These are phyloP conservation scores for Bombus balteatus DNA, from an alignment of 1,140 invertebrate species.

Conservation along the genomic window DNA sequence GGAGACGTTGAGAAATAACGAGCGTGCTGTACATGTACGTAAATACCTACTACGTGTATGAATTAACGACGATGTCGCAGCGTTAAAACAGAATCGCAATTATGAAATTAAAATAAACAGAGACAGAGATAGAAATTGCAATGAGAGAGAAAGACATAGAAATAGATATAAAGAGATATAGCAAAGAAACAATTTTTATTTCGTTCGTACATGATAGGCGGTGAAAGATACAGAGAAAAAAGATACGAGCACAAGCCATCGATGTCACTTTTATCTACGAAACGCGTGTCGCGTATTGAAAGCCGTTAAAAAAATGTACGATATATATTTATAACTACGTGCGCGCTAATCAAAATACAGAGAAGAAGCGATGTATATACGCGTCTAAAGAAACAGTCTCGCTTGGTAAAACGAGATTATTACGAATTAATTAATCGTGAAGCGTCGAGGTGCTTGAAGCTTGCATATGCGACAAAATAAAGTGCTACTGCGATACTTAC, in stretches of 20 bases:
- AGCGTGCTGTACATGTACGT: neutral
- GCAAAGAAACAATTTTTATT: constrained; percentile 48
- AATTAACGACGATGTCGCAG: neutral
- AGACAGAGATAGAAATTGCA: constrained; percentile 17
- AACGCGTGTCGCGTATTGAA: constrained; percentile 17
- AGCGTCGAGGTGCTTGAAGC: constrained; percentile 57
- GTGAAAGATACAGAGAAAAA: constrained; percentile 47
- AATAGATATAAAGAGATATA: constrained; percentile 28
- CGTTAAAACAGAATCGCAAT: constrained; percentile 7
- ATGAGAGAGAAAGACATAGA: constrained; percentile 34
- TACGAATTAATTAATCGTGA: constrained; percentile 35
- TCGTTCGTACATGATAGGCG: constrained; percentile 48
- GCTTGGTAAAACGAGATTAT: neutral
- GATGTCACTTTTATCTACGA: constrained; percentile 17
- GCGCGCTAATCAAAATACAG: constrained; percentile 32
- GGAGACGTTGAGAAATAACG: too few species aligned
- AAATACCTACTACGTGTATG: neutral
- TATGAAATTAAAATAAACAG: constrained; percentile 16
- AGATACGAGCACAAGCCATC: constrained; percentile 39
- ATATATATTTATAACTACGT: constrained; percentile 10
- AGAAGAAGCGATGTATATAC: constrained; percentile 18
- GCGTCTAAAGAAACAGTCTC: constrained; percentile 22
- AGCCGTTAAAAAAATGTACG: constrained; percentile 16
- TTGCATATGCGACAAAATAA: constrained; percentile 68
- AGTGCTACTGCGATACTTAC: constrained; percentile 71